These are phyloP conservation scores for Argyresthia goedartella DNA, from an alignment of 2,888 invertebrate genomes.

Conservation along the genomic window DNA sequence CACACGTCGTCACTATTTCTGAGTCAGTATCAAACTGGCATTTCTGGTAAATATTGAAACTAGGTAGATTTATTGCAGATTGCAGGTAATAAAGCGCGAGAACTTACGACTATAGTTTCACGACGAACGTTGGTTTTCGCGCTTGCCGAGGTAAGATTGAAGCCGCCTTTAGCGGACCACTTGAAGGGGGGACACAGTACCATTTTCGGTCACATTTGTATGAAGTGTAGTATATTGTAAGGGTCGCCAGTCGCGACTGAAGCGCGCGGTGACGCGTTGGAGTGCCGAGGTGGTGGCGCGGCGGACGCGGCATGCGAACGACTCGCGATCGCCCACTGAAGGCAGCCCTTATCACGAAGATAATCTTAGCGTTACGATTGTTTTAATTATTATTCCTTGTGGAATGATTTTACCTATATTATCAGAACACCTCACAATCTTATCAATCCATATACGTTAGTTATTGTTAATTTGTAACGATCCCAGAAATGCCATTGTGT, in stretches of 20 bases:
- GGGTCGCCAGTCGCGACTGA: not conserved
- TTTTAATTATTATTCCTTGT: slow-evolving; percentile 64
- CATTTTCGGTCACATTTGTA: slow-evolving; percentile 24
- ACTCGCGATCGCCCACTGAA: slow-evolving; percentile 43
- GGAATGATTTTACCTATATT: slow-evolving; percentile 42
- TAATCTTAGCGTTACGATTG: slow-evolving; percentile 61
- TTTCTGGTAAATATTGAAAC: not conserved
- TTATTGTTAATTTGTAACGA: slow-evolving; percentile 16
- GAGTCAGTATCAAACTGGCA: too few species aligned
- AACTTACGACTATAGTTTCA: slow-evolving; percentile 52
- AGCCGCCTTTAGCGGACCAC: slow-evolving; percentile 49
- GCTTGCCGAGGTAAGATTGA: slow-evolving; percentile 32
- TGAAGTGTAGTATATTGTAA: not conserved
- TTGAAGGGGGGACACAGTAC: slow-evolving; percentile 60
- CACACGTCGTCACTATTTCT: too few species aligned
- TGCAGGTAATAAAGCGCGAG: not conserved
- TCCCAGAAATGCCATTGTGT: not conserved
- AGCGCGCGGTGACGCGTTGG: slow-evolving; percentile 1
- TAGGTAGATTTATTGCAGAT: too few species aligned
- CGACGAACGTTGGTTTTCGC: slow-evolving; percentile 24
- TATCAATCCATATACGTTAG: slow-evolving; percentile 51
- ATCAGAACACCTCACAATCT: slow-evolving; percentile 59
- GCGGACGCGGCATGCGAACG: slow-evolving; percentile 43
- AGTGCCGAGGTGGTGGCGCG: not conserved
- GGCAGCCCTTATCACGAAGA: slow-evolving; percentile 54